A percentile compares a stretch with the other conserved stretches of the same genome.
These are phyloP conservation scores for Halichoeres trimaculatus DNA, from an alignment of 2,113 vertebrate species.

Conservation along the genomic window DNA sequence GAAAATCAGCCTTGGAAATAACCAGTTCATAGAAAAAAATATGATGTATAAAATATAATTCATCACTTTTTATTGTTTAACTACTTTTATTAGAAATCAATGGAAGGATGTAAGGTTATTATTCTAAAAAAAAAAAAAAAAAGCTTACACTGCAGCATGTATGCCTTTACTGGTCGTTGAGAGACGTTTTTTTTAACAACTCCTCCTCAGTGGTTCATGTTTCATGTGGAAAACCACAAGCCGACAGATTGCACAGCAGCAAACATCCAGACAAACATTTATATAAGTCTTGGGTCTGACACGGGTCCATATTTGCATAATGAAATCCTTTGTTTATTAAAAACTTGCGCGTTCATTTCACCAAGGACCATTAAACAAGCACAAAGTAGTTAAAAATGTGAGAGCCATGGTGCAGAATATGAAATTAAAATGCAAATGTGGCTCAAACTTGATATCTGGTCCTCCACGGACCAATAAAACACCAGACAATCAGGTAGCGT, in stretches of 20 bases:
- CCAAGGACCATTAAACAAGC: conserved; percentile 80
- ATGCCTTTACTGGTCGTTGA: conserved; percentile 18
- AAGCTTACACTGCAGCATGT: conserved; percentile 16
- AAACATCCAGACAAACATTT: conserved; percentile 60
- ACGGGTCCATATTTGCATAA: conserved; percentile 77
- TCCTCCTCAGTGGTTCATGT: conserved; percentile 20
- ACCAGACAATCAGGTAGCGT: conserved; percentile 67
- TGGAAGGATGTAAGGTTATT: conserved; percentile 19
- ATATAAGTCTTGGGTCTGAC: conserved; percentile 60
- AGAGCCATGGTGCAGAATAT: conserved; percentile 59
- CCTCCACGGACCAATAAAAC: conserved; percentile 64
- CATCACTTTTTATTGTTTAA: neutral
- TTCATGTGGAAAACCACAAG: conserved; percentile 49
- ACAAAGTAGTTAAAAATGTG: conserved; percentile 75
- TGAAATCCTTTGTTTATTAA: conserved; percentile 82
- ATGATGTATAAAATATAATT: too few species aligned
- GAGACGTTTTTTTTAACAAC: conserved; percentile 40
- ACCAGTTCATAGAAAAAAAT: too few species aligned
- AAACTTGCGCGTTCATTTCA: conserved; percentile 76
- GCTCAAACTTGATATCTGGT: conserved; percentile 59
- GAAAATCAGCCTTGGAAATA: too few species aligned
- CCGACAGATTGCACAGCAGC: conserved; percentile 56
- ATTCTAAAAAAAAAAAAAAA: conserved; percentile 6
- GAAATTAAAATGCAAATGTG: conserved; percentile 82
- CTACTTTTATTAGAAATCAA: conserved; percentile 14